Base-by-base conservation (phyloP, 2,888 invertebrate genomes). In the Capitulum mitella region DNA sequence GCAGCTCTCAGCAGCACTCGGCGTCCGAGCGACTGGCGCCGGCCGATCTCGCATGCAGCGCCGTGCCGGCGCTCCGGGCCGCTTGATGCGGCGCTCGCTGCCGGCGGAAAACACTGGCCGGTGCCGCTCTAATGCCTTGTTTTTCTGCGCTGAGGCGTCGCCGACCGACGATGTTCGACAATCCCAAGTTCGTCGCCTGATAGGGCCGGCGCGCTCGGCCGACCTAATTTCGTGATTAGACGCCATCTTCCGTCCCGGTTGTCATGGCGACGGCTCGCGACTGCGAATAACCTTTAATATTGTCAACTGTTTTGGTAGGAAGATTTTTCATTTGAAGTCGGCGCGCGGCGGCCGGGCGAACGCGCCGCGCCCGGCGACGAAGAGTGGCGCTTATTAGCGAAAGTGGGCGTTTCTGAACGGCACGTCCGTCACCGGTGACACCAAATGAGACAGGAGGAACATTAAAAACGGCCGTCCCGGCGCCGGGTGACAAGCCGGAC, bases 181-280 rank as follows among this genome's bases (percentile, higher is more conserved):
- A 37, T 70, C 29, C 29, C 70, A 26, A 40, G 29, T 70, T 34
- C 32, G 64, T 34, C 64, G 64, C 5, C 64, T 34, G 70, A 70
- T 70, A 70, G 37, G 70, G 16, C n/a, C 26, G 40, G 5, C 22
- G 70, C 26, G 37, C 37, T 26, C 70, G 26, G 26, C 70, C 70
- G 70, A 70, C 40, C 70, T 70, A 70, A 70, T 70, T 70, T 70
- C 70, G 26, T 70, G 70, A 70, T 70, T 22, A 70, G 70, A 70
- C 70, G 70, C 70, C 70, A 70, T 70, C 70, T 70, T 70, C 29
- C n/a, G 70, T 26, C 40, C 22, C 40, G 70, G 70, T 70, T 26
- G 70, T 37, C 70, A 37, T 26, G 40, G 70, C 40, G 70, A 70
- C 70, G 40, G 5, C 29, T 1, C 37, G 26, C 2, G 26, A 8